Conservation (phyloP, 2,888 invertebrate genomes). For the Oscheius sp. region DNA sequence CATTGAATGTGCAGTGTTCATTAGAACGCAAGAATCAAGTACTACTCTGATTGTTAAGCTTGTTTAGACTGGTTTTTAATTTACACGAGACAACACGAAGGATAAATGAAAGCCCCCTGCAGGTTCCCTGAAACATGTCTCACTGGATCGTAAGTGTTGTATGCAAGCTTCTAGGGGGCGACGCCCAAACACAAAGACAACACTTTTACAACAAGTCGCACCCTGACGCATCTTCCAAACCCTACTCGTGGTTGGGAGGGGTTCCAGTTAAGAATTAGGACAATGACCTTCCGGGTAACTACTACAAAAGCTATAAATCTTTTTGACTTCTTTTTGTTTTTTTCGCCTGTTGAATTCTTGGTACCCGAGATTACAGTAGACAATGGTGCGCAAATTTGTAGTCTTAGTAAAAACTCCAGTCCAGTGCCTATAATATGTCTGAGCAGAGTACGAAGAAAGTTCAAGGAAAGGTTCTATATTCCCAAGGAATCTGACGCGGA, state of each 20-base stretch:
- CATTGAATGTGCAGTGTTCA: no score
- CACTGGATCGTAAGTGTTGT: conserved; percentile 31
- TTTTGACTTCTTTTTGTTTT: neutral
- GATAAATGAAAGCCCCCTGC: neutral
- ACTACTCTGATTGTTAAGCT: no score
- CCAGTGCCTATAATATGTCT: neutral
- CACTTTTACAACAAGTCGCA: conserved; percentile 30
- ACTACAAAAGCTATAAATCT: neutral
- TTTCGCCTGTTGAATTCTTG: neutral
- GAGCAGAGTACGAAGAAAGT: neutral
- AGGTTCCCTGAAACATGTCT: conserved; percentile 31
- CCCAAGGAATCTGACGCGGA: no score
- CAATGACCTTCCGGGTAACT: conserved; percentile 6
- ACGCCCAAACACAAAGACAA: conserved; percentile 24
- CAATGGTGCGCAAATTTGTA: no score
- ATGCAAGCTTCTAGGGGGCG: conserved; percentile 25
- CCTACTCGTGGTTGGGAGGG: neutral
- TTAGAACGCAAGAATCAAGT: no score
- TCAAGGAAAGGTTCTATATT: neutral
- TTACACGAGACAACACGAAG: no score
- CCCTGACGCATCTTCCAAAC: conserved; percentile 2
- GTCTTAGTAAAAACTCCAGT: neutral
- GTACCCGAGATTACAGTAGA: no score
- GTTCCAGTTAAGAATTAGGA: conserved; percentile 16
- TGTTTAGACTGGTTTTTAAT: no score